phyloP scores from a whole-genome alignment of 2,797 vertebrate species.

The Caiman crocodilus region DNA sequence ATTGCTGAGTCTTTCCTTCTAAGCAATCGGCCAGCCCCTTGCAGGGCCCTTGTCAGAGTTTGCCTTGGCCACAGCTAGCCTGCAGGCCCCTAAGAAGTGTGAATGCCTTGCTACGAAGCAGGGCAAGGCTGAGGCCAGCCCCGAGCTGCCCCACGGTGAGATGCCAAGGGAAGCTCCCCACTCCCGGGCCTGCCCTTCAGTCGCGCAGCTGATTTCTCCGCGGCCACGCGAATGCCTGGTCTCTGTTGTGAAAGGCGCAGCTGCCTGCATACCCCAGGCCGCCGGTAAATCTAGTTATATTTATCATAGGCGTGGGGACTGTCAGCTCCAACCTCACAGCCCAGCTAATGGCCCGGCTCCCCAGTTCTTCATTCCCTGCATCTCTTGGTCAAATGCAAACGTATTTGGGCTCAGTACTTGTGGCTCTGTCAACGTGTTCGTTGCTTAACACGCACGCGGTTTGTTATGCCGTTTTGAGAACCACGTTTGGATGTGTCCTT shows the following conservation, averaged over 20 bases:
- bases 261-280: not conserved
- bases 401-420: not conserved
- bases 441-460: not conserved
- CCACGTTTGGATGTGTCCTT: not conserved
- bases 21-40: not conserved
- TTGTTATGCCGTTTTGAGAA: not conserved
- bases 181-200: not conserved
- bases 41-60: not conserved
- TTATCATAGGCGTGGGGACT: not conserved
- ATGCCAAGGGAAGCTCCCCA: not conserved
- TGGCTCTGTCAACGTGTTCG: not conserved
- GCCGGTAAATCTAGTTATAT: not conserved
- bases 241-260: not conserved
- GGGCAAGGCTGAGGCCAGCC: not conserved
- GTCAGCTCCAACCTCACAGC: fast-evolving
- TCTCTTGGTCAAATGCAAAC: not conserved
- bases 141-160: not conserved
- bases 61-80: not conserved
- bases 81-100: not conserved
- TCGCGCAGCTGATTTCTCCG: not conserved
- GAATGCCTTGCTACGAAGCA: not conserved
- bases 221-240: not conserved
- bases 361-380: not conserved
- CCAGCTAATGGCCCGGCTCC: not conserved
- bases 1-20: not conserved